These are phyloP conservation scores for Ameiurus melas DNA, from an alignment of 2,113 vertebrate genomes.

Conservation along the genomic window DNA sequence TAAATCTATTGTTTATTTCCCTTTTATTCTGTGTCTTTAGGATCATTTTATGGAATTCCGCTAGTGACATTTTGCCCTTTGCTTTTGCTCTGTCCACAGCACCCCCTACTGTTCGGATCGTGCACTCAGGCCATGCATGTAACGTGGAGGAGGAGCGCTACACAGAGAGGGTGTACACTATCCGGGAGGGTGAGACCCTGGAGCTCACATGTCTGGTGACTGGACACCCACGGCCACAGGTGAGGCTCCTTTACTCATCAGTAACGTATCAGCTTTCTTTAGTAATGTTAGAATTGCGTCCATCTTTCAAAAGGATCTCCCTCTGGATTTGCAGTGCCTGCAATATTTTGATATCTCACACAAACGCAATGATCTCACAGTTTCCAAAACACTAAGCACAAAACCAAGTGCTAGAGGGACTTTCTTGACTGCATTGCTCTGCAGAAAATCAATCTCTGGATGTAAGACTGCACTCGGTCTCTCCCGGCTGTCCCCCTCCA, in stretches of 20 bases:
- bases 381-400: not conserved
- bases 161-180: constrained; percentile 95
- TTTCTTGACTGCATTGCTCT: not conserved
- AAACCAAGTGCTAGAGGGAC: not conserved
- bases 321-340: not conserved
- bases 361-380: not conserved
- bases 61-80: not conserved
- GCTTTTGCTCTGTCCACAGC: constrained; percentile 69
- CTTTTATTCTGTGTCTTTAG: not conserved
- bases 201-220: constrained; percentile 94
- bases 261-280: not conserved
- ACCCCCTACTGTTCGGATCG: constrained; percentile 90
- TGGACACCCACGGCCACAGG: constrained; percentile 95
- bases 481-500: not conserved
- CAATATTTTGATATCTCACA: not conserved
- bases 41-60: not conserved
- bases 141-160: constrained; percentile 97
- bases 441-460: constrained; percentile 1
- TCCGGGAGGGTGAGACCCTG: constrained; percentile 92
- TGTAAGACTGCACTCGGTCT: constrained; percentile 22
- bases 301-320: not conserved
- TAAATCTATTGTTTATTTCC: not conserved
- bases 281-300: not conserved
- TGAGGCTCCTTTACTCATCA: constrained; percentile 62
- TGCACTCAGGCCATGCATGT: constrained; percentile 94